phyloP scores from a whole-genome alignment of 2,113 vertebrate species.

The Pelecanoides urinatrix region DNA sequence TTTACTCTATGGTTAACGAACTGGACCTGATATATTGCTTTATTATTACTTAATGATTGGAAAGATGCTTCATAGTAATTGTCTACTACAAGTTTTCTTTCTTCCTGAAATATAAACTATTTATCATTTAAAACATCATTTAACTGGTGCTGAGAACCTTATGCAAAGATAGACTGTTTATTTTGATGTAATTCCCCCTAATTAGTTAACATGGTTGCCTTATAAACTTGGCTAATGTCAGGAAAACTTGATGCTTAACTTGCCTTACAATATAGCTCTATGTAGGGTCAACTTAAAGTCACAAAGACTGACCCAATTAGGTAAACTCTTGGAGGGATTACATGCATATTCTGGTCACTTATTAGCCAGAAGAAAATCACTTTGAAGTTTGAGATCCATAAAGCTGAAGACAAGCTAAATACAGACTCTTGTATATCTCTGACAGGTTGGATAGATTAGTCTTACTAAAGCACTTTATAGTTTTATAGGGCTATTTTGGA shows the following conservation, averaged over 20 bases:
- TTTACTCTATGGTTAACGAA: neutral
- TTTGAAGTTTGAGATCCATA: neutral
- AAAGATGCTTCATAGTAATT: neutral
- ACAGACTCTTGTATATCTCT: neutral
- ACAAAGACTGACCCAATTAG: neutral
- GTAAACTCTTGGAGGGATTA: slow-evolving; percentile 4
- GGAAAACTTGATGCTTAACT: neutral
- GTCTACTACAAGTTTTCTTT: neutral
- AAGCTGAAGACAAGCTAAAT: slow-evolving; percentile 13
- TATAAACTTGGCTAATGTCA: neutral
- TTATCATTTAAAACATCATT: neutral
- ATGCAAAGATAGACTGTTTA: neutral
- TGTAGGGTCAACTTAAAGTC: neutral
- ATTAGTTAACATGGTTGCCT: neutral
- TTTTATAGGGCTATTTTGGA: neutral
- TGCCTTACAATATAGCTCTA: neutral
- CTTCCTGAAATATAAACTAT: neutral
- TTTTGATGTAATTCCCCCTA: neutral
- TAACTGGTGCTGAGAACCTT: neutral
- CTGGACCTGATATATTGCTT: neutral
- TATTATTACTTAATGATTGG: neutral
- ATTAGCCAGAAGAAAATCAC: slow-evolving; percentile 21
- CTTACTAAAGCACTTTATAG: neutral
- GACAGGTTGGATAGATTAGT: neutral
- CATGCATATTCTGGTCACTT: neutral